A percentile compares a stretch with the other conserved stretches of the same genome.
Evolutionary conservation across 2,113 vertebrate genomes (phyloP).

Genomic region (Bolborhynchus lineola): DNA sequence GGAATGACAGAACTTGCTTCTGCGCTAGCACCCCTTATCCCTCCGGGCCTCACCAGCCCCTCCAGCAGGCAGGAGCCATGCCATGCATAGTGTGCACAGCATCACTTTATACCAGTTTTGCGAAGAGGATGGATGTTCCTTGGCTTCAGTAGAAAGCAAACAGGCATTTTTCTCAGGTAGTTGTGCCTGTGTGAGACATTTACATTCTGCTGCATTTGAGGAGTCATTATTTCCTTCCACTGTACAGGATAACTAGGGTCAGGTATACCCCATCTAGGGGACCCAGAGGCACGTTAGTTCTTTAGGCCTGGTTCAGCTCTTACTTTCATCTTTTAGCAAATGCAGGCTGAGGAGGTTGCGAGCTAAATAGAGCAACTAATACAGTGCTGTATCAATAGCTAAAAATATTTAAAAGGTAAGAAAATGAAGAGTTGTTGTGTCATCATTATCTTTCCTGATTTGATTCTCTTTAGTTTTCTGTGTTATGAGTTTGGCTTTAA

Average conservation of each 20-base stretch:
- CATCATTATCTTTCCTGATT: background rate
- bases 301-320: background rate
- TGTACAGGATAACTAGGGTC: background rate
- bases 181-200: background rate
- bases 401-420: background rate
- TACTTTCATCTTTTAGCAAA: background rate
- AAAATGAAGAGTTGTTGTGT: background rate
- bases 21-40: background rate
- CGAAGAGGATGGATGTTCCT: background rate
- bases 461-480: background rate
- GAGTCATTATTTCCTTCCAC: background rate
- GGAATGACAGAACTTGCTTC: background rate
- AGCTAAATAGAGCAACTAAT: background rate
- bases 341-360: background rate
- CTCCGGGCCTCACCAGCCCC: background rate
- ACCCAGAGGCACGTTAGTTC: background rate
- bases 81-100: rapidly evolving
- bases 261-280: background rate
- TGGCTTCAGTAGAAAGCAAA: background rate
- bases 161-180: background rate
- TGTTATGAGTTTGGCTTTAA: background rate
- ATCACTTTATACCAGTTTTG: background rate
- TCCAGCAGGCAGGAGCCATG: background rate
- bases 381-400: background rate
- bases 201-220: background rate